Evolutionary conservation across 2,797 vertebrate genomes (phyloP).

Genomic region (Molossus alvarezi): DNA sequence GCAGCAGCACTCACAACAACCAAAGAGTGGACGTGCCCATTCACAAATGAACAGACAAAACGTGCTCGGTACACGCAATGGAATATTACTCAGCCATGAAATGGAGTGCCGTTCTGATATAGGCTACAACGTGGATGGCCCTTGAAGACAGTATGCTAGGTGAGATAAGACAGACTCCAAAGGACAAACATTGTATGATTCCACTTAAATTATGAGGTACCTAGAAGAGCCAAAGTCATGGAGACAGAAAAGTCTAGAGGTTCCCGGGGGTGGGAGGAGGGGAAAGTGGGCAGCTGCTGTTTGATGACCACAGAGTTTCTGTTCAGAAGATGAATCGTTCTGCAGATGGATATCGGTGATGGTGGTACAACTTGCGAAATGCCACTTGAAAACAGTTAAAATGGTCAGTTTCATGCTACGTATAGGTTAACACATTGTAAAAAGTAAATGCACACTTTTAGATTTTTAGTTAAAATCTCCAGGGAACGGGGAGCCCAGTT

Average conservation of each 20-base stretch:
- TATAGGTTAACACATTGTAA: background rate
- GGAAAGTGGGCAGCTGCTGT: background rate
- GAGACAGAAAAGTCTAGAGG: background rate
- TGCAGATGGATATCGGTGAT: background rate
- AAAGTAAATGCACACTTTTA: constrained; percentile 10
- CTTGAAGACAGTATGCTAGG: background rate
- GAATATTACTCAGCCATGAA: constrained; percentile 55
- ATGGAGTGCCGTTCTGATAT: background rate
- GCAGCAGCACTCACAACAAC: background rate
- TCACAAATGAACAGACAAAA: background rate
- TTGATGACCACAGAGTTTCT: background rate
- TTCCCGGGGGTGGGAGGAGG: background rate
- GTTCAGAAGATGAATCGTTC: background rate
- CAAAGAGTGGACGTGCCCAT: background rate
- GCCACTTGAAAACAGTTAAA: background rate
- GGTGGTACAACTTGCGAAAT: background rate
- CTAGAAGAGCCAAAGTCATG: background rate
- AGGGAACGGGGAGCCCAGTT: background rate
- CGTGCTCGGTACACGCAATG: background rate
- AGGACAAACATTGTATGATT: background rate
- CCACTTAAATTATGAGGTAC: background rate
- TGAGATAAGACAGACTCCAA: background rate
- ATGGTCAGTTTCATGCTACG: background rate
- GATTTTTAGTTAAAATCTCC: constrained; percentile 38
- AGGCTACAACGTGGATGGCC: background rate